phyloP scores from a whole-genome alignment of 2,888 invertebrate species.

The Seira ritae region DNA sequence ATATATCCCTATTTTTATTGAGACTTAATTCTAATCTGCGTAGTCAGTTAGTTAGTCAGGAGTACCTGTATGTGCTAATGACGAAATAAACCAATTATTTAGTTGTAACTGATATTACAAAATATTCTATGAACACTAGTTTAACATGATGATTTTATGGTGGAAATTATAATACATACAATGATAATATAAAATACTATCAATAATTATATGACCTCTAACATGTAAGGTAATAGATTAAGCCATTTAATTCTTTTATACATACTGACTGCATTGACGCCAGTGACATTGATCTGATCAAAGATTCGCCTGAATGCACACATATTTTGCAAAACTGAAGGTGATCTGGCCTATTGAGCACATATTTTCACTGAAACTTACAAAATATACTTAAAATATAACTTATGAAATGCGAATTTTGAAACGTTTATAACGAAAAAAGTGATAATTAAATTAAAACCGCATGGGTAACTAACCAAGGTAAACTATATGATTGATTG shows the following conservation, averaged over 20 bases:
- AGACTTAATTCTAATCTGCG: neutral
- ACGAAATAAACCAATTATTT: neutral
- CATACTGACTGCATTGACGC: no score
- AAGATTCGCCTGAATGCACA: neutral
- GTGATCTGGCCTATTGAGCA: neutral
- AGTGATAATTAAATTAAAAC: constrained; percentile 5
- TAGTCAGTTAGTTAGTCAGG: no score
- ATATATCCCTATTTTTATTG: constrained; percentile 8
- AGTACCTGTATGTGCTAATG: neutral
- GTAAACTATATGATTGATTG: neutral
- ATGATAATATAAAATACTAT: no score
- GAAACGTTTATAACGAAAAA: neutral
- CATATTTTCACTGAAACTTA: neutral
- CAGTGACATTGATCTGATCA: neutral
- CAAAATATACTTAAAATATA: neutral
- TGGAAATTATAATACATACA: neutral
- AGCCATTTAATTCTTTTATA: no score
- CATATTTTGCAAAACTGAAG: neutral
- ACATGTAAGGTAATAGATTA: no score
- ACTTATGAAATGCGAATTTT: neutral
- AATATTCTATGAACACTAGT: neutral
- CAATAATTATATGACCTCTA: no score
- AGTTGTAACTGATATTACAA: neutral
- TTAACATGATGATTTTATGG: neutral
- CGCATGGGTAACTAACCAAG: neutral